phyloP scores from a whole-genome alignment of 2,797 vertebrate species.

The Sebastes diploproa region DNA sequence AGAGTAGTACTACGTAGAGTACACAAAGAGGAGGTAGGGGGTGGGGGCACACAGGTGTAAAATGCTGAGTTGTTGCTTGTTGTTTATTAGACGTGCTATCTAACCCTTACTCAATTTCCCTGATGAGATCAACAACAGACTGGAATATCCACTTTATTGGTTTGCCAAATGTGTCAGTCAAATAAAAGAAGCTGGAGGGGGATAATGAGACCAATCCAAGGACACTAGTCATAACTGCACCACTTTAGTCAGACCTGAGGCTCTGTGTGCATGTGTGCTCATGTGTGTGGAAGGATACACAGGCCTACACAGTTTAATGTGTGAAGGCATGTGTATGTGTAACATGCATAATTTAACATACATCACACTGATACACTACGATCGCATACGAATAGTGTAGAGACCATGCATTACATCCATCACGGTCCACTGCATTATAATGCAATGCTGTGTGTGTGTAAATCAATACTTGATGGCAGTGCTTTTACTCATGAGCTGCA shows the following conservation, averaged over 20 bases:
- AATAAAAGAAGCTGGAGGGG: not conserved
- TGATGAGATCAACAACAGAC: constrained; percentile 17
- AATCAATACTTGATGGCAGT: constrained; percentile 4
- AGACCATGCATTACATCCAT: not conserved
- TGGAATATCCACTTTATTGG: constrained; percentile 10
- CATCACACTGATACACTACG: not conserved
- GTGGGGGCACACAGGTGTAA: not conserved
- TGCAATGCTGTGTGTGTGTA: not conserved
- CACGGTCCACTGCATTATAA: not conserved
- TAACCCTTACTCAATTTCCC: not conserved
- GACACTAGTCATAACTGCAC: constrained; percentile 9
- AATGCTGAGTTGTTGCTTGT: not conserved
- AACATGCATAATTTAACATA: not conserved
- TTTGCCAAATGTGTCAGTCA: constrained; percentile 39
- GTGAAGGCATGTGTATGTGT: not conserved
- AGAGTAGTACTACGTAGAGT: not conserved
- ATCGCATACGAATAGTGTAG: not conserved
- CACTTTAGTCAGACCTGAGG: not conserved
- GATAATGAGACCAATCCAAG: constrained; percentile 32
- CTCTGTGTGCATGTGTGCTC: not conserved
- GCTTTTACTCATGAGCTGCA: not conserved
- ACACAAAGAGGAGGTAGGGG: not conserved
- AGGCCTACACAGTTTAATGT: not conserved
- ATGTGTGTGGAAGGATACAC: not conserved
- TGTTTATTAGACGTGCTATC: not conserved